Conservation (phyloP, 1,140 invertebrate species). For the Ooceraea biroi region DNA sequence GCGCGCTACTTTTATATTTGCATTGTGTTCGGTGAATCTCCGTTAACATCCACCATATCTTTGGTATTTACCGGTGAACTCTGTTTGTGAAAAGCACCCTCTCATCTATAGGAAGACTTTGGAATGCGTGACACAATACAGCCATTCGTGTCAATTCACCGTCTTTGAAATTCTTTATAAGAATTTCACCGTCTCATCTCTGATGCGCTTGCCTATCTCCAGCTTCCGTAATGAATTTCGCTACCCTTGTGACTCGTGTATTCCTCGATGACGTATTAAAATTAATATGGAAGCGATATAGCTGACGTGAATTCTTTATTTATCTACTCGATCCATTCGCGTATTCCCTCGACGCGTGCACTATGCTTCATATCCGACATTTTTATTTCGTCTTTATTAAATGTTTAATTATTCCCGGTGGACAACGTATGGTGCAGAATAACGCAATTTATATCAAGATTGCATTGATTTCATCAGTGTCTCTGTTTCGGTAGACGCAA, state of each 20-base stretch:
- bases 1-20: neutral
- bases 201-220: neutral
- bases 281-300: neutral
- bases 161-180: conserved; percentile 35
- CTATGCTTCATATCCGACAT: conserved; percentile 4
- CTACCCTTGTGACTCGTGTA: neutral
- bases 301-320: neutral
- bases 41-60: neutral
- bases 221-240: conserved; percentile 8
- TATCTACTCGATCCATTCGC: neutral
- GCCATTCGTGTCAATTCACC: neutral
- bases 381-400: conserved; percentile 6
- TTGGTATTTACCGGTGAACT: neutral
- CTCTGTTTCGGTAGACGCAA: too few relatives aligned
- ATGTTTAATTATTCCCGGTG: conserved; percentile 1
- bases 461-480: neutral
- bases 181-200: neutral
- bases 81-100: neutral
- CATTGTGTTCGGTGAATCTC: neutral
- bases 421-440: neutral
- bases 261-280: neutral
- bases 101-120: neutral
- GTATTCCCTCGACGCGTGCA: conserved; percentile 4
- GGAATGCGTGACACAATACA: neutral
- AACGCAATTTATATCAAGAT: neutral